These are phyloP conservation scores for Drosophila auraria DNA, from an alignment of 1,140 invertebrate genomes.

Conservation along the genomic window DNA sequence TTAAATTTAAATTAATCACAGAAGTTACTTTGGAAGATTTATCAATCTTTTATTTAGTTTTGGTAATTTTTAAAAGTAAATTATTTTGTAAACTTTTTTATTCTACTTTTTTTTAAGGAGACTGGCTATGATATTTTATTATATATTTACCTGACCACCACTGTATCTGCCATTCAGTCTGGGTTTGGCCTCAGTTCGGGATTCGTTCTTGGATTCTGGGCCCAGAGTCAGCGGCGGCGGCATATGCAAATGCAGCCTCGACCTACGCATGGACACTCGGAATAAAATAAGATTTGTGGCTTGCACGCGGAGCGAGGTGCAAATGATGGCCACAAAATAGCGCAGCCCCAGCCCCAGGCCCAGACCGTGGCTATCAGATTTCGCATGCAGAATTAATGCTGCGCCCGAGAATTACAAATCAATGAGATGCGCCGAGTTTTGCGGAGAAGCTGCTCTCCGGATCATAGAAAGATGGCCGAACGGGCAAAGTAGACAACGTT, in stretches of 20 bases:
- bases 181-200: constrained; percentile 26
- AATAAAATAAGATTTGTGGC: constrained; percentile 79
- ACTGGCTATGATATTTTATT: too few species aligned
- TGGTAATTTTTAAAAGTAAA: too few species aligned
- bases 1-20: background rate
- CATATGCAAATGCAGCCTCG: constrained; percentile 71
- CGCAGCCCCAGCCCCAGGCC: constrained; percentile 20
- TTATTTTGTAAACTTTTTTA: too few species aligned
- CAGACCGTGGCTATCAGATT: constrained; percentile 70
- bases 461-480: constrained; percentile 57
- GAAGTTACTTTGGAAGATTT: too few species aligned
- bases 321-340: constrained; percentile 69
- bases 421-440: constrained; percentile 67
- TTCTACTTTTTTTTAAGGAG: too few species aligned
- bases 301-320: constrained; percentile 63
- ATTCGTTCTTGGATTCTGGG: constrained; percentile 20
- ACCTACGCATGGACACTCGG: constrained; percentile 74
- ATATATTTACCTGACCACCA: background rate
- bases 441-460: constrained; percentile 2
- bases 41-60: too few species aligned
- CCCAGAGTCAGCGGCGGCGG: constrained; percentile 40
- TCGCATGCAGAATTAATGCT: constrained; percentile 80
- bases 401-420: constrained; percentile 77
- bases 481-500: constrained; percentile 49
- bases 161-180: constrained; percentile 32